Base-by-base conservation (phyloP, 1,140 invertebrate species). In the Charaxes varanes region DNA sequence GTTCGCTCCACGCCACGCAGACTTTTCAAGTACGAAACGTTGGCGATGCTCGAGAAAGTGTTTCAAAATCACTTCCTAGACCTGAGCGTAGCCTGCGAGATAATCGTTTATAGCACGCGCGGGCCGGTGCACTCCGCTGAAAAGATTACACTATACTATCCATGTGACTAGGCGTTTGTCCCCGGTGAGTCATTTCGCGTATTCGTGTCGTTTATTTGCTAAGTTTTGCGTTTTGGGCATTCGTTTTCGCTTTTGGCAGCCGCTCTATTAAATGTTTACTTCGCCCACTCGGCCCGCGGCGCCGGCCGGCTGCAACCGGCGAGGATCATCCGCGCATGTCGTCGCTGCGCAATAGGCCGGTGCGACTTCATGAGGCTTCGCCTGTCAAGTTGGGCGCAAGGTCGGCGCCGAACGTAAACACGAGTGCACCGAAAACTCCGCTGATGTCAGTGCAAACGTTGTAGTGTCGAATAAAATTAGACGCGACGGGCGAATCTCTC, bases 401-500 rank as follows among this genome's bases (percentile, higher is more conserved):
- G 74, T 63, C 68, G 56, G 63, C 52, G 60, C 60, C 53, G 53
- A 79, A 80, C 63, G 70, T 83, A 83, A 83, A 83, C 76, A 83
- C 55, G 53, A 38, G 54, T 74, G 74, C 76, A 73, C 63, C 47
- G 45, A 77, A 82, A 77, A 73, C 67, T 65, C 49, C 50, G 55
- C 51, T 83, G 79, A 83, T 83, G 79, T 83, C 79, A 83, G 64
- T 58, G 64, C 68, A 74, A 72, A 74, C 66, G 69, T 62, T 62
- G 63, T 66, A 67, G 45, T 59, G 70, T 73, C 56, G 46, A 72
- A 67, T 69, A 72, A 68, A 80, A 58, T 77, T 79, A 83, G 79
- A 65, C 54, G 55, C 57, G 62, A 53, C 58, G 46, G 41, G 63
- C 63, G 61, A 60, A 65, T 61, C 62, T 67, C 62, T 61, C 50